These are phyloP conservation scores for Osmerus eperlanus DNA, from an alignment of 2,113 vertebrate species.

Conservation along the genomic window DNA sequence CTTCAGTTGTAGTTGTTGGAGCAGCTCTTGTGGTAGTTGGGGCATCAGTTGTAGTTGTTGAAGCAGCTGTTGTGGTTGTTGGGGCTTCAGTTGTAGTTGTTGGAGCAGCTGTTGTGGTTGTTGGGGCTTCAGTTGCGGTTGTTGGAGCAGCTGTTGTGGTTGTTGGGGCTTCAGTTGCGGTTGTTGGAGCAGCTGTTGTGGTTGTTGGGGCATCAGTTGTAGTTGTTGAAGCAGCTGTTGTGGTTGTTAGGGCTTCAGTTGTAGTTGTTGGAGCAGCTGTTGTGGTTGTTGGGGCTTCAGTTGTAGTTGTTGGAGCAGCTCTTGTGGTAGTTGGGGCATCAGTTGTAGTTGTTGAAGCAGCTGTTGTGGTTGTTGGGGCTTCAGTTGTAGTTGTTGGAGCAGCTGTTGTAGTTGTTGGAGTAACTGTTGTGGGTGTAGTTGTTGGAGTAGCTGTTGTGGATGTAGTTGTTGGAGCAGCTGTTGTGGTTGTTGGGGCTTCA, in stretches of 20 bases:
- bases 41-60: no score
- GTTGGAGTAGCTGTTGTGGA: neutral
- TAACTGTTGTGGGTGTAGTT: neutral
- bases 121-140: no score
- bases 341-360: neutral
- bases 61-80: no score
- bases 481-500: no score
- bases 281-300: no score
- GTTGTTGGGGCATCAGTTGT: neutral
- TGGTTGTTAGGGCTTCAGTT: neutral
- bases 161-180: no score
- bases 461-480: neutral
- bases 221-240: neutral
- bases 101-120: neutral
- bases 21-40: neutral
- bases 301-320: neutral
- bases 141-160: neutral
- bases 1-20: no score
- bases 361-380: neutral
- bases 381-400: neutral
- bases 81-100: no score
- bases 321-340: no score
- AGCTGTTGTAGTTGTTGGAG: neutral
- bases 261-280: neutral
- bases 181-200: neutral